Evolutionary conservation across 2,113 vertebrate genomes (phyloP).

Genomic region (Myotis yumanensis): DNA sequence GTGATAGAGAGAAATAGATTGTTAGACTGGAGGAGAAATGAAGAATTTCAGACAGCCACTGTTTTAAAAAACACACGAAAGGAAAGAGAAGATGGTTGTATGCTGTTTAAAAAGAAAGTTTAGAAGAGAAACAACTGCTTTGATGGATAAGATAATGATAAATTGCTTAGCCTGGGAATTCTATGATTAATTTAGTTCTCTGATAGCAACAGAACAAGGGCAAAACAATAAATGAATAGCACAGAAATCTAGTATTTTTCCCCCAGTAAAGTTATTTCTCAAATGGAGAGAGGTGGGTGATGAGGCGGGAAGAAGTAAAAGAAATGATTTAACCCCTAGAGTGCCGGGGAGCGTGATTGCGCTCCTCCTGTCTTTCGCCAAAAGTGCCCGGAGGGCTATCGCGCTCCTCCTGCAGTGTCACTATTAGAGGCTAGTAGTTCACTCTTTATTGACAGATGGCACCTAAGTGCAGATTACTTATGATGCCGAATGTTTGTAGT

Average conservation of each 20-base stretch:
- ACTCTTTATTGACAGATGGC: no score
- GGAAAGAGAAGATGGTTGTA: background rate
- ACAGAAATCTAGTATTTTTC: background rate
- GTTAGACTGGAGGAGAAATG: constrained; percentile 7
- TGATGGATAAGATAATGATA: constrained; percentile 48
- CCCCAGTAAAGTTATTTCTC: background rate
- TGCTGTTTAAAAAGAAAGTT: background rate
- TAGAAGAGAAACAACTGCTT: constrained; percentile 31
- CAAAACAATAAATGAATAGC: constrained; percentile 51
- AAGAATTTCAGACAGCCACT: background rate
- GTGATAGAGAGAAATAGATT: background rate
- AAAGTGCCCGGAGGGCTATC: no score
- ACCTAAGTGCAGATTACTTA: no score
- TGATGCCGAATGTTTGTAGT: no score
- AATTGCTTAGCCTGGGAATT: constrained; percentile 46
- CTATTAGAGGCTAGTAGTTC: no score
- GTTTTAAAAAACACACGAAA: constrained; percentile 19
- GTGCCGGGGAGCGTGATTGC: no score
- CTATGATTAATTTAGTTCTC: constrained; percentile 59
- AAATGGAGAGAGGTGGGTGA: background rate
- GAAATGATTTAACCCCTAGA: background rate
- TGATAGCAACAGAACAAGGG: constrained; percentile 46
- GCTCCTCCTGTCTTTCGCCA: no score
- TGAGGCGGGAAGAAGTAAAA: background rate
- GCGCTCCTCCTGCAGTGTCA: no score